Percentiles rank a stretch among this genome's conserved stretches.
phyloP scores from a whole-genome alignment of 2,113 vertebrate species.

The Microcebus tavaratra region DNA sequence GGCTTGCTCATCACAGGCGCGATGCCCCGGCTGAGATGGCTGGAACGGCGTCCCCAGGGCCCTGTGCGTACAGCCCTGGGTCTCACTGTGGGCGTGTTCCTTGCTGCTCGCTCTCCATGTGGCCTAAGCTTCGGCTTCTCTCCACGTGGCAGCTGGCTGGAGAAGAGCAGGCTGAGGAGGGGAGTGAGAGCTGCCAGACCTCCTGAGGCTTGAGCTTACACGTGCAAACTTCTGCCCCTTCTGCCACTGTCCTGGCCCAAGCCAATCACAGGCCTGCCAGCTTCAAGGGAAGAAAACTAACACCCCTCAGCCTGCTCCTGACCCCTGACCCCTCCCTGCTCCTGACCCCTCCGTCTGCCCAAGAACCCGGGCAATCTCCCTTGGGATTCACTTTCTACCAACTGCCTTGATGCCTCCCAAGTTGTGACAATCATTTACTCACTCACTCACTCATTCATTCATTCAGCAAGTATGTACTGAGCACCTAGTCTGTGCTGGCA shows the following conservation, averaged over 20 bases:
- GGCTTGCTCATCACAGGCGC: neutral
- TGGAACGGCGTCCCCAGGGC: too few species aligned
- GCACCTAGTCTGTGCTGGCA: neutral
- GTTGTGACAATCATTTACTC: neutral
- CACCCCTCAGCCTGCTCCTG: neutral
- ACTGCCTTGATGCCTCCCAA: neutral
- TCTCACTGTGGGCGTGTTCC: neutral
- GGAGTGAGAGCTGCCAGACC: too few species aligned
- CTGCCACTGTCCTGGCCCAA: neutral
- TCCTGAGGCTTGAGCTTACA: neutral
- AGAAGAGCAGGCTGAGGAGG: too few species aligned
- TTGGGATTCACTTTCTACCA: neutral
- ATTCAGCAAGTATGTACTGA: neutral
- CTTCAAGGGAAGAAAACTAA: neutral
- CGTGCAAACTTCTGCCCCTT: neutral
- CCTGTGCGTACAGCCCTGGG: neutral
- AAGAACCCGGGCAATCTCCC: neutral
- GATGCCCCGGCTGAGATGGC: neutral
- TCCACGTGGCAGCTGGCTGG: neutral
- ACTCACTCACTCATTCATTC: neutral
- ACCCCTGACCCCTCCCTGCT: neutral
- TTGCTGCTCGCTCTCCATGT: neutral
- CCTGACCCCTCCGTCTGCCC: neutral
- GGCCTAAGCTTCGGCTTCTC: neutral
- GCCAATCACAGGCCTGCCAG: neutral